phyloP scores from a whole-genome alignment of 2,797 vertebrate species.

The Eurystomus glaucurus region DNA sequence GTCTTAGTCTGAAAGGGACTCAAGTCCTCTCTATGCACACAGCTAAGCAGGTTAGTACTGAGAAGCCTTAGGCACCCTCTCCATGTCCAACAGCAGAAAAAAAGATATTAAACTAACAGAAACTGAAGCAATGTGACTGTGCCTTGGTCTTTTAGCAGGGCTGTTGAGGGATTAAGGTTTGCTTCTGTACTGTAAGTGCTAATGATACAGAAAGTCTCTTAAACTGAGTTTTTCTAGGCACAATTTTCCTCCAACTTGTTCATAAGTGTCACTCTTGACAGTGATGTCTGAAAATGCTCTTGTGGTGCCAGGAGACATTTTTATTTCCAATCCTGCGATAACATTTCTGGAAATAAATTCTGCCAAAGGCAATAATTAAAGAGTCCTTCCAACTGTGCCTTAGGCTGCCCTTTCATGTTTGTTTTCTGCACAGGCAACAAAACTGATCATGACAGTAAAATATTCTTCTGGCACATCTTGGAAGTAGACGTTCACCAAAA shows the following conservation, averaged over 20 bases:
- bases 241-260: background rate
- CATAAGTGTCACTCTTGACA: constrained; percentile 13
- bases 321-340: constrained; percentile 39
- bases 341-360: constrained; percentile 39
- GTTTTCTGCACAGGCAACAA: constrained; percentile 41
- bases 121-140: background rate
- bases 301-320: constrained; percentile 12
- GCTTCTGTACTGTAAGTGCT: background rate
- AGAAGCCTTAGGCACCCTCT: background rate
- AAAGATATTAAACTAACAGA: background rate
- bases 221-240: background rate
- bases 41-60: background rate
- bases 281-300: background rate
- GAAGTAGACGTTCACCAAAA: constrained; percentile 23
- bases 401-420: background rate
- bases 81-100: background rate
- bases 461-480: background rate
- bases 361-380: constrained; percentile 41
- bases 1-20: background rate
- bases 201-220: background rate
- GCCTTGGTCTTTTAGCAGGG: background rate
- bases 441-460: constrained; percentile 40
- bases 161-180: background rate
- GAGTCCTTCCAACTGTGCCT: constrained; percentile 25
- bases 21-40: background rate